Evolutionary conservation across 30 jellyfish, hydroid and myxozoan species (phyloP).

Genomic region (Turritopsis dohrnii): DNA sequence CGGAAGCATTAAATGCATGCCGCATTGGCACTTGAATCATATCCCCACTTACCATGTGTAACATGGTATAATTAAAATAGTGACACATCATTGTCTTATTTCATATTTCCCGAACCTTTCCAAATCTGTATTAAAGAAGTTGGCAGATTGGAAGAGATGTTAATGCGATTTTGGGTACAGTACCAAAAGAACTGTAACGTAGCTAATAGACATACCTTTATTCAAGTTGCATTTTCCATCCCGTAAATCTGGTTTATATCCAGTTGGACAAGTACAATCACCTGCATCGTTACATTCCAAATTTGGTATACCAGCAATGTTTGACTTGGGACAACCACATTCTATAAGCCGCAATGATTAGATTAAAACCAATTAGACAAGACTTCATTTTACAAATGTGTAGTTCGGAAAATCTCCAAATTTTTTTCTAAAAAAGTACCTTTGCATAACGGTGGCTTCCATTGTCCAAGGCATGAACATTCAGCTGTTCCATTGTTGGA

Average conservation of each 20-base stretch:
- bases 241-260: conserved; percentile 27
- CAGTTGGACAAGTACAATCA: conserved; percentile 25
- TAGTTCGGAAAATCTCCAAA: neutral
- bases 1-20: no score
- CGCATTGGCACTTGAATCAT: no score
- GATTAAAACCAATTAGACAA: neutral
- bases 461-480: conserved; percentile 31
- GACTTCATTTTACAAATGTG: neutral
- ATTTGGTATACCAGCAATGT: conserved; percentile 29
- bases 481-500: conserved; percentile 15
- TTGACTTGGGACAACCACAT: conserved; percentile 32
- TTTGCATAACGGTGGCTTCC: conserved; percentile 37
- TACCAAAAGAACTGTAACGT: no score
- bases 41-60: no score
- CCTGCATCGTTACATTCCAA: conserved; percentile 20
- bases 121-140: no score
- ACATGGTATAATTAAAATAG: no score
- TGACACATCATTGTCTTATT: no score
- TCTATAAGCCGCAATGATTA: conserved; percentile 2
- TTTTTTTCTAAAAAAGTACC: neutral
- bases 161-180: no score
- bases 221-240: conserved; percentile 21
- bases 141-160: no score
- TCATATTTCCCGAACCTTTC: no score
- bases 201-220: conserved; percentile 19